Base-by-base conservation (phyloP, 2,113 vertebrate species). In the Cyanocitta stelleri region DNA sequence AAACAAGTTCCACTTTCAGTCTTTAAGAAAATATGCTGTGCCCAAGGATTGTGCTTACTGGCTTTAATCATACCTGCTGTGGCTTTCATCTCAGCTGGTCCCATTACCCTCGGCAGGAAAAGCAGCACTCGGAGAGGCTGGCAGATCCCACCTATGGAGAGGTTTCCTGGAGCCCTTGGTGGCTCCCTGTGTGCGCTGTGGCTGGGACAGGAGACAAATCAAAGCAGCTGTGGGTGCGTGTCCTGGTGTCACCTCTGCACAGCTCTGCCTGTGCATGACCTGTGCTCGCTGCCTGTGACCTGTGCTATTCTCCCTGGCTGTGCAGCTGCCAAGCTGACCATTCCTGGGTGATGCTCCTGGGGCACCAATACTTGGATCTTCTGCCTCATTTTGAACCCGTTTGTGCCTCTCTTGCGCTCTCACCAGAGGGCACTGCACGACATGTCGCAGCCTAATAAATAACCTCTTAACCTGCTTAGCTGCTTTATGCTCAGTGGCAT, bases 401-500 rank as follows among this genome's bases (percentile, higher is more conserved):
- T 81, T 32, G 62, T 91, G 76, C 56, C 75, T 90, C 68, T 93
- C 85, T 88, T 94, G 87, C 81, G 79, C 93, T 92, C 87, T 96
- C 97, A 96, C 82, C 96, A 97, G 97, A 97, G 97, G 97, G 97
- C 97, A 97, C 94, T 97, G 90, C 96, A 30, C 93, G 77, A 90
- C 94, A 11, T 93, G 80, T 95, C 95, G 85, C 96, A 96, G 95
- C 92, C 92, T 96, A 94, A 97, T 97, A 97, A 97, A 97, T 97
- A 97, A 97, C 96, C 97, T 94, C 94, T 97, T 97, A 97, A 97
- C 97, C 97, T 96, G 97, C 97, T 97, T 97, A 95, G 97, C 94
- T 97, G 96, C 95, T 96, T 97, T 97, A 96, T 96, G 96, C 97
- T 97, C 93, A 69, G 95, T 96, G 93, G 93, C 95, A 80, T 97